Evolutionary conservation across 2,888 invertebrate genomes (phyloP), one percentile per base, ranked within the genome.

Genomic region (Neoaliturus tenellus): DNA sequence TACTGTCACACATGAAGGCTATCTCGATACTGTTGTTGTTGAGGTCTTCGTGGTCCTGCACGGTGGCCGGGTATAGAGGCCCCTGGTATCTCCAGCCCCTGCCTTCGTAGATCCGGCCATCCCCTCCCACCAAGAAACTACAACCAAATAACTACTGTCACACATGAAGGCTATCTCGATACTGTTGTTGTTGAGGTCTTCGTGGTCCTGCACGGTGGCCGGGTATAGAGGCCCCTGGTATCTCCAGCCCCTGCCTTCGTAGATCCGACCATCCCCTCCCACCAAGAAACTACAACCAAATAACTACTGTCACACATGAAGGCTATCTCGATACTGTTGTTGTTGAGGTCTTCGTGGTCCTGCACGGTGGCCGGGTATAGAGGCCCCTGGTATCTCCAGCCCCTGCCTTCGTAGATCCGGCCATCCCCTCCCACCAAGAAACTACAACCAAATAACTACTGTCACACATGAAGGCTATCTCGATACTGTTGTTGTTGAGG

Each of bases 101-200:
- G 4, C 23, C 58, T 25, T 58, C 58, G 58, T 58, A 58, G 2
- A 58, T 25, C 51, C 51, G 8, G 12, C 51, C 51, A 17, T 51
- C 51, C n/a, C 51, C 51, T 51, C 51, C 51, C n/a, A 58, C 25
- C 20, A 58, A 25, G 58, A 58, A 58, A 58, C 58, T 58, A 5
- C n/a, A n/a, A n/a, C n/a, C n/a, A n/a, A n/a, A n/a, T n/a, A n/a
- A n/a, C n/a, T n/a, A n/a, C n/a, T n/a, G n/a, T n/a, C n/a, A n/a
- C n/a, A n/a, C n/a, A n/a, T n/a, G n/a, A n/a, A n/a, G n/a, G n/a
- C n/a, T n/a, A n/a, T n/a, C n/a, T n/a, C n/a, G n/a, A n/a, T n/a
- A n/a, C n/a, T n/a, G n/a, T 58, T 58, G 25, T 58, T 14, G 58
- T 58, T 58, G 25, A 58, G 58, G 6, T 4, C 25, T 4, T 58